Evolutionary conservation across 2,113 vertebrate species (phyloP), one percentile per base, ranked within the genome.

Genomic region (Rissa tridactyla): DNA sequence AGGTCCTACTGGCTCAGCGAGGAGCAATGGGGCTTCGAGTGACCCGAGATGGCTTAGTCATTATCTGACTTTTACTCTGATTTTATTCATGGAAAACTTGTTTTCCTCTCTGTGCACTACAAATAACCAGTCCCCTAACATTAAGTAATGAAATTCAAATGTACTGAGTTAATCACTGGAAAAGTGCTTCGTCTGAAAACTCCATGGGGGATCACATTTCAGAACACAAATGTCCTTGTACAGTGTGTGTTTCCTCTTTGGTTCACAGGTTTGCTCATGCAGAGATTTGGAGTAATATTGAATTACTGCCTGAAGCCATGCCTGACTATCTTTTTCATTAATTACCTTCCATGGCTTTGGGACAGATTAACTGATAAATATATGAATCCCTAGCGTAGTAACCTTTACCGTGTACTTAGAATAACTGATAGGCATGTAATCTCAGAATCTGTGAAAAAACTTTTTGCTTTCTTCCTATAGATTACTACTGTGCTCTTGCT

Each of bases 281-380:
- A 91, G 83, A 95, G 95, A 65, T 97, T 97, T 96, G 86, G 91
- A 88, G 85, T 73, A 86, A 94, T 97, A 96, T 95, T 91, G 71
- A 91, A 92, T 98, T 97, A 97, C 94, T 76, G 94, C 94, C 96
- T 90, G 83, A 97, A 97, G 95, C 75, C 92, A 95, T 96, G 96
- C 92, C 72, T 91, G 92, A 78, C 73, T 97, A 73, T 96, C 92
- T 97, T 89, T 94, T 94, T 94, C 79, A 78, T 96, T 97, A 97
- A 97, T 97, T 97, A 96, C 92, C 83, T 96, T 96, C 93, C 51
- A 94, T 70, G 65, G 84, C 90, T 96, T 97, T 96, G 91, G 91
- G 91, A 86, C 91, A 95, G 97, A 97, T 97, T 96, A 96, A 88
- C 89, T 90, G 93, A 94, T 97, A 94, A 96, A 91, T 96, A 47